phyloP scores from a whole-genome alignment of 2,888 invertebrate species.

The Drosophila algonquin region DNA sequence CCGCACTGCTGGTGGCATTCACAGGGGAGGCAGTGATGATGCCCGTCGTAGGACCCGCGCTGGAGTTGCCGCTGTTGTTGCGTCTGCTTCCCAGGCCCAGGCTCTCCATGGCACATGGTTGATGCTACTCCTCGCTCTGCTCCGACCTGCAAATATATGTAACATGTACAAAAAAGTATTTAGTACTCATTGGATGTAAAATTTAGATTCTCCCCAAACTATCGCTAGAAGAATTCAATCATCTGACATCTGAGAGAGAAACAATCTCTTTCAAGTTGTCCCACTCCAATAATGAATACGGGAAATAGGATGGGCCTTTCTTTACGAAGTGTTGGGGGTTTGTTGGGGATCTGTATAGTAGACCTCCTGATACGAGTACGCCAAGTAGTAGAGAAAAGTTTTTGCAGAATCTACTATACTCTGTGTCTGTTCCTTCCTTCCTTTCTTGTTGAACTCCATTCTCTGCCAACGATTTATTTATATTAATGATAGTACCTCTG shows the following conservation, averaged over 20 bases:
- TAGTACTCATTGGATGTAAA: not conserved
- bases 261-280: too few species aligned
- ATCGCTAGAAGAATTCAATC: too few species aligned
- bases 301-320: too few species aligned
- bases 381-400: too few species aligned
- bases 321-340: too few species aligned
- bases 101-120: conserved; percentile 84
- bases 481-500: not conserved
- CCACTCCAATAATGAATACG: too few species aligned
- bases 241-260: too few species aligned
- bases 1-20: conserved; percentile 47
- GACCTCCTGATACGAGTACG: too few species aligned
- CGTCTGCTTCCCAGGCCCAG: conserved; percentile 83
- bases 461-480: not conserved
- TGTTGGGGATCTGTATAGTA: too few species aligned
- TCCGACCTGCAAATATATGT: conserved; percentile 44
- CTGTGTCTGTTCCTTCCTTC: too few species aligned
- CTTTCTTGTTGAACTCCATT: not conserved
- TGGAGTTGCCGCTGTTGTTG: conserved; percentile 68
- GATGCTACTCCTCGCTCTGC: conserved; percentile 15
- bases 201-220: not conserved
- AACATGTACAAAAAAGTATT: too few species aligned
- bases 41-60: conserved; percentile 42
- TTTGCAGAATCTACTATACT: too few species aligned
- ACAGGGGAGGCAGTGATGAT: conserved; percentile 52